Percentiles rank a stretch among this genome's conserved stretches.
phyloP scores from a whole-genome alignment of 2,888 invertebrate genomes.

The Epiblema foenella region DNA sequence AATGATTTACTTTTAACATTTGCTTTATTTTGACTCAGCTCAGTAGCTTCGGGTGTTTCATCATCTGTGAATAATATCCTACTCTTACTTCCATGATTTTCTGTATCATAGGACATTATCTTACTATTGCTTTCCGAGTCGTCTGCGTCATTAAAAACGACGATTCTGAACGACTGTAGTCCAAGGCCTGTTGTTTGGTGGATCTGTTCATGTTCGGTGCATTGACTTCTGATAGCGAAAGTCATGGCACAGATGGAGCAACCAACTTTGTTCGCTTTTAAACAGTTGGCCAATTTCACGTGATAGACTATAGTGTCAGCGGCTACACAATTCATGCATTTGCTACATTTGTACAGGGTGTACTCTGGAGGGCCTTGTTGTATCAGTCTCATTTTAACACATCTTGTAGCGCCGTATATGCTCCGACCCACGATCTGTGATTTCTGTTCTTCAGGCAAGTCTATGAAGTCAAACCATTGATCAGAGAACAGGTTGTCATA shows the following conservation, averaged over 20 bases:
- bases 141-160: slow-evolving; percentile 49
- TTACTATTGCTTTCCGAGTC: slow-evolving; percentile 46
- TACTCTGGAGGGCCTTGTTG: slow-evolving; percentile 54
- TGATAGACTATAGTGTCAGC: slow-evolving; percentile 45
- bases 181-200: slow-evolving; percentile 47
- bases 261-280: neutral
- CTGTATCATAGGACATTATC: slow-evolving; percentile 27
- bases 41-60: neutral
- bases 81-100: slow-evolving; percentile 2
- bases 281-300: slow-evolving; percentile 42
- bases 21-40: neutral
- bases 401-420: slow-evolving; percentile 53
- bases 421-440: slow-evolving; percentile 56
- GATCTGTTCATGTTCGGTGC: slow-evolving; percentile 46
- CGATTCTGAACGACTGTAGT: slow-evolving; percentile 44
- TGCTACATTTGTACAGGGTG: slow-evolving; percentile 57
- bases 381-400: slow-evolving; percentile 53
- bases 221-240: slow-evolving; percentile 41
- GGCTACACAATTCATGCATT: slow-evolving; percentile 51
- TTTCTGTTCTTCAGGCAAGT: slow-evolving; percentile 53
- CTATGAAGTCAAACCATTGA: slow-evolving; percentile 60
- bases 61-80: slow-evolving; percentile 5
- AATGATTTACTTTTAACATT: slow-evolving; percentile 12
- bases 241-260: slow-evolving; percentile 46
- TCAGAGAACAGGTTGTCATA: slow-evolving; percentile 53